Percentiles rank a stretch among this genome's conserved stretches.
These are phyloP conservation scores for Melanerpes aurifrons DNA, from an alignment of 2,113 vertebrate genomes.

Conservation along the genomic window DNA sequence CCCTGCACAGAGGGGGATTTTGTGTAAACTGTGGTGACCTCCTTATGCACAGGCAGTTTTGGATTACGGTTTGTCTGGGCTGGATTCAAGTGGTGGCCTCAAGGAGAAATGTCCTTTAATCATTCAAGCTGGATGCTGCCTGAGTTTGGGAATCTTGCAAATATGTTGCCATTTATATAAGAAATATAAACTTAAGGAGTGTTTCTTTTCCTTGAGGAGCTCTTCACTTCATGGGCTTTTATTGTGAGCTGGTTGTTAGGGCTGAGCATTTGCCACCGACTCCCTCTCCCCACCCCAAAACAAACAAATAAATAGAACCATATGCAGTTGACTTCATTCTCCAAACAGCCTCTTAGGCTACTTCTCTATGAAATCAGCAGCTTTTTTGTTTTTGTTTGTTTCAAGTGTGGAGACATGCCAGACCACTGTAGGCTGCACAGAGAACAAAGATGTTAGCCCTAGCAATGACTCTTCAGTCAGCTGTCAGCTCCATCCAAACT, in stretches of 20 bases:
- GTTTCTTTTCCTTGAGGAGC: conserved; percentile 35
- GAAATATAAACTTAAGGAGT: conserved; percentile 40
- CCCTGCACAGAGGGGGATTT: background rate
- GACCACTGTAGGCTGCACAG: background rate
- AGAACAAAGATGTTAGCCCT: conserved; percentile 16
- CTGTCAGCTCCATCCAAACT: background rate
- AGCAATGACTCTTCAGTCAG: conserved; percentile 4
- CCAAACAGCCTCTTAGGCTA: conserved; percentile 36
- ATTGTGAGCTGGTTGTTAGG: conserved; percentile 60
- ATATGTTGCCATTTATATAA: conserved; percentile 34
- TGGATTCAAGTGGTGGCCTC: conserved; percentile 6
- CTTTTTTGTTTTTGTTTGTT: background rate
- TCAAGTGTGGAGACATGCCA: conserved; percentile 38
- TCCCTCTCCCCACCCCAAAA: conserved; percentile 61
- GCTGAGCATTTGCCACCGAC: conserved; percentile 59
- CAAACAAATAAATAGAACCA: conserved; percentile 70
- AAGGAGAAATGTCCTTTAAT: conserved; percentile 9
- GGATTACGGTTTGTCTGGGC: conserved; percentile 18
- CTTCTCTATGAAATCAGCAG: conserved; percentile 52
- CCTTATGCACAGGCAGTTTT: conserved; percentile 2
- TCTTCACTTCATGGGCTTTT: conserved; percentile 41
- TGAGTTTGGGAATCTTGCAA: conserved; percentile 27
- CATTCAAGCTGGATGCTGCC: background rate
- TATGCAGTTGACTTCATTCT: conserved; percentile 62
- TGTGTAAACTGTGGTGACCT: background rate